A percentile compares a stretch with the other conserved stretches of the same genome.
Conservation (phyloP, 2,888 invertebrate species). For the Thumatha senex region DNA sequence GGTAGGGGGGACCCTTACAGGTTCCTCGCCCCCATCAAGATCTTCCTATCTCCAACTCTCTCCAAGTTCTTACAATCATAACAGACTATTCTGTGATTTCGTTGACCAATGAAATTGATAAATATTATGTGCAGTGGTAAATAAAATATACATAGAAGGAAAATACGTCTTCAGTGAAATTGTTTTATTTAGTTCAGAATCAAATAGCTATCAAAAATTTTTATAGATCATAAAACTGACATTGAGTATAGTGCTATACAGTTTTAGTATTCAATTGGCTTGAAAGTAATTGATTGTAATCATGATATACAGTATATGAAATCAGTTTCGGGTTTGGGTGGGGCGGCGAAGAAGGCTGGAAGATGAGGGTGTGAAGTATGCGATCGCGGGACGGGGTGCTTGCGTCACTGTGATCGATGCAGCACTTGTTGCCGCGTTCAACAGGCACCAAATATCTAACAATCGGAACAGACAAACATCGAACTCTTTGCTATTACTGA, state of each 20-base stretch:
- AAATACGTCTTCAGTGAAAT: too few species aligned
- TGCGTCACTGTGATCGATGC: conserved; percentile 77
- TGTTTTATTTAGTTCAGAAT: too few species aligned
- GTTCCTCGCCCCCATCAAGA: too few species aligned
- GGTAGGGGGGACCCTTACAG: too few species aligned
- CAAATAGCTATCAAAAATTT: too few species aligned
- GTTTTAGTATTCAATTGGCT: not conserved
- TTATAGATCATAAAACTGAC: not conserved
- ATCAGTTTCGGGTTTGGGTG: conserved; percentile 52
- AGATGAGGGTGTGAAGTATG: conserved; percentile 17
- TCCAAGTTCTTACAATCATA: too few species aligned
- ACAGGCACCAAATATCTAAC: conserved; percentile 65
- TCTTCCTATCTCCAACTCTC: too few species aligned
- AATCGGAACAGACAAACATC: conserved; percentile 31
- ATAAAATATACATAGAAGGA: too few species aligned
- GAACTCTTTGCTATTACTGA: conserved; percentile 32
- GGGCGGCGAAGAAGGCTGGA: conserved; percentile 37
- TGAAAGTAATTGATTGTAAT: conserved; percentile 10
- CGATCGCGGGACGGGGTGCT: conserved; percentile 42
- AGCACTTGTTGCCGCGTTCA: conserved; percentile 78
- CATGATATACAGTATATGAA: conserved; percentile 36
- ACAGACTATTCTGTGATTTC: too few species aligned
- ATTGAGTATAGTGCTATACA: not conserved
- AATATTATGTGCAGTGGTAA: too few species aligned
- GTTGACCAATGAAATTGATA: too few species aligned